Evolutionary conservation across 2,113 vertebrate species (phyloP).

Genomic region (Phalacrocorax brasilianus): DNA sequence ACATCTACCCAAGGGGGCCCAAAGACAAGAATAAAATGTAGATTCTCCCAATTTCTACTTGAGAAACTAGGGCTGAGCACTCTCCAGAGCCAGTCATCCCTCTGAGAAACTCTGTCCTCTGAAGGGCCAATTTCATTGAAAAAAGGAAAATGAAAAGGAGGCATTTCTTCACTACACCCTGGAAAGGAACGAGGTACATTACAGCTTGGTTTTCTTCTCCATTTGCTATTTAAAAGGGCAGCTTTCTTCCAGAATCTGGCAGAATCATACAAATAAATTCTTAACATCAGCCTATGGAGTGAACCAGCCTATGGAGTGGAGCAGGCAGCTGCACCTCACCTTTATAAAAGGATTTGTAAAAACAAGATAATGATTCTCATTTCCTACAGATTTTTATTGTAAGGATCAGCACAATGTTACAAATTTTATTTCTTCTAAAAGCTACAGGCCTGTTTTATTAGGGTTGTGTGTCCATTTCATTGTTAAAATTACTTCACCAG

Average conservation of each 20-base stretch:
- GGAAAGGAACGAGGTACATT: background rate
- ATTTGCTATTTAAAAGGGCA: background rate
- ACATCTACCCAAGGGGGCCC: background rate
- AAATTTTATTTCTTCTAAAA: background rate
- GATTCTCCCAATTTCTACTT: background rate
- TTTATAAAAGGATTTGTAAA: background rate
- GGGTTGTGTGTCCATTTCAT: background rate
- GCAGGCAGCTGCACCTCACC: background rate
- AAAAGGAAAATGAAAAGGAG: background rate
- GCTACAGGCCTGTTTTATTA: background rate
- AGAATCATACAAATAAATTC: background rate
- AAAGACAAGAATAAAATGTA: background rate
- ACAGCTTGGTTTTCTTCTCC: background rate
- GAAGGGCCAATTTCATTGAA: background rate
- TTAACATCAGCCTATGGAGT: background rate
- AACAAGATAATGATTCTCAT: background rate
- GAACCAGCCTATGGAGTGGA: background rate
- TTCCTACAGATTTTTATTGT: background rate
- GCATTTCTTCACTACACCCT: background rate
- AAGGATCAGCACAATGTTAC: background rate
- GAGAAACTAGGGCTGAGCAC: background rate
- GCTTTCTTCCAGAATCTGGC: background rate
- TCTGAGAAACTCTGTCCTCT: background rate
- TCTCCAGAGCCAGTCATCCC: background rate
- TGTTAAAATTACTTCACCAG: background rate